Evolutionary conservation across 2,113 vertebrate genomes (phyloP).

Genomic region (Sapajus apella): DNA sequence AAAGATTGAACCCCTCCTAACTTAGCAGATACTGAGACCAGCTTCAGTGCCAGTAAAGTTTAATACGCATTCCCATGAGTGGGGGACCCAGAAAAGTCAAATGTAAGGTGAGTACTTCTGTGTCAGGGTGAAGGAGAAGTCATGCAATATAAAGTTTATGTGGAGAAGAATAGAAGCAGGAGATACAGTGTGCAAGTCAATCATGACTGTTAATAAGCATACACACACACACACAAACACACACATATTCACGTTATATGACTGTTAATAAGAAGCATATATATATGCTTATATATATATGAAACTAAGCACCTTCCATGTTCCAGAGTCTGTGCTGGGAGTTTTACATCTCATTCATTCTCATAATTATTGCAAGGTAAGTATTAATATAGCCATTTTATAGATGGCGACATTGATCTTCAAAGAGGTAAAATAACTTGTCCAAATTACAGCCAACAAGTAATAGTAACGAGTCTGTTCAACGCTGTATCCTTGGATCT

Average conservation of each 20-base stretch:
- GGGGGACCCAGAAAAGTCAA: neutral
- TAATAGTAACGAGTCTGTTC: neutral
- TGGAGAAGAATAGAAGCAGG: neutral
- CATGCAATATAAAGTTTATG: neutral
- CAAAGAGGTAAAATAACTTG: neutral
- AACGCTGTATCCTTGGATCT: neutral
- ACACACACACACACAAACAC: neutral
- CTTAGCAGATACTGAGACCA: neutral
- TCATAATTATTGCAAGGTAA: neutral
- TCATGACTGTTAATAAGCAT: neutral
- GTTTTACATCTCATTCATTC: neutral
- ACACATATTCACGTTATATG: neutral
- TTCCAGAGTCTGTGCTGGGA: neutral
- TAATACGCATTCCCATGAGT: neutral
- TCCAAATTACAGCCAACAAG: neutral
- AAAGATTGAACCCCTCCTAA: neutral
- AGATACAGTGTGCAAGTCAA: neutral
- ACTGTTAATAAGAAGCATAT: neutral
- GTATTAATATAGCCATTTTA: neutral
- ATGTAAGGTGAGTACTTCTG: neutral
- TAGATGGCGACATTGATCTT: neutral
- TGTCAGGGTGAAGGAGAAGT: neutral
- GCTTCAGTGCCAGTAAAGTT: neutral
- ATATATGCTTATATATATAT: neutral
- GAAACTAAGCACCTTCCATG: neutral